Percentiles rank a stretch among this genome's conserved stretches.
phyloP scores from a whole-genome alignment of 2,113 vertebrate species.

The Pseudopipra pipra region DNA sequence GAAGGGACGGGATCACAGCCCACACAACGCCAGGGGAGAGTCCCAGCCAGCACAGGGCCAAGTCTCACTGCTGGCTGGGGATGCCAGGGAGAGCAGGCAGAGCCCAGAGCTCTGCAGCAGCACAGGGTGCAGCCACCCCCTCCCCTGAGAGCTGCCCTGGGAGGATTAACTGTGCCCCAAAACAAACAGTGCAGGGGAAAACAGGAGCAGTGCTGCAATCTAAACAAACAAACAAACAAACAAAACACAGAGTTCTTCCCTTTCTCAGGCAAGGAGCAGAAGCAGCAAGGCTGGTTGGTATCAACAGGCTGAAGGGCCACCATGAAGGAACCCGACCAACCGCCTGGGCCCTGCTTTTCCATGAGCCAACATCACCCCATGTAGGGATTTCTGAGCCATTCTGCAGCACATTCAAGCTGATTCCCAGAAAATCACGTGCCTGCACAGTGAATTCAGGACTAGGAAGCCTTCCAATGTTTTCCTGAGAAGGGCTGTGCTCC shows the following conservation, averaged over 20 bases:
- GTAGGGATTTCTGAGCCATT: not conserved
- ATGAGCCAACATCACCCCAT: not conserved
- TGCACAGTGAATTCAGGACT: not conserved
- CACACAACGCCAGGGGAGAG: not conserved
- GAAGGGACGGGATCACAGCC: not conserved
- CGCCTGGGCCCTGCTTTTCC: not conserved
- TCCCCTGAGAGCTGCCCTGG: not conserved
- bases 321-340: not conserved
- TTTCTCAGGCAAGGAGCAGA: not conserved
- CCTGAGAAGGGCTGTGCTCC: not conserved
- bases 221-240: not conserved
- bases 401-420: not conserved
- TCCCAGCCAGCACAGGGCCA: not conserved
- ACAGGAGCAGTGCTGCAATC: not conserved
- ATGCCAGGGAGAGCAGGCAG: not conserved
- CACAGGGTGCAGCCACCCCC: not conserved
- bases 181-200: not conserved
- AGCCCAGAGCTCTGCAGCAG: not conserved
- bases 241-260: not conserved
- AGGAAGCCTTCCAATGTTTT: not conserved
- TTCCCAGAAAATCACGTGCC: slow-evolving; percentile 21
- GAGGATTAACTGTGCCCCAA: not conserved
- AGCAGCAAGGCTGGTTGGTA: not conserved
- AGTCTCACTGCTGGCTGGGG: not conserved
- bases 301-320: not conserved